These are phyloP conservation scores for Trissolcus basalis DNA, from an alignment of 1,140 invertebrate genomes.

Conservation along the genomic window DNA sequence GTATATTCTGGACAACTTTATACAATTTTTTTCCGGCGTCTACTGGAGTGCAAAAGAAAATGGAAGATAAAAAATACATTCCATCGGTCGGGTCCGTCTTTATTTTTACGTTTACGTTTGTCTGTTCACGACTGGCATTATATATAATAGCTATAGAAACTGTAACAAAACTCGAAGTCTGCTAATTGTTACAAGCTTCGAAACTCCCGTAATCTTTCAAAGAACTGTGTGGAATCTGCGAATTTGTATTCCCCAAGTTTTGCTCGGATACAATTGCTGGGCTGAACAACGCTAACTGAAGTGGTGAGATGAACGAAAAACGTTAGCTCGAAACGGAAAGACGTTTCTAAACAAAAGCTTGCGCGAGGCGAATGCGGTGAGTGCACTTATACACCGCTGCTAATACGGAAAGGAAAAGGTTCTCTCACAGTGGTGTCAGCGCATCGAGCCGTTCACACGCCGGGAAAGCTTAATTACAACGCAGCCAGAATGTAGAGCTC, in stretches of 20 bases:
- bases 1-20: background rate
- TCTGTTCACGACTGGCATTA: too few species aligned
- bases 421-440: constrained; percentile 38
- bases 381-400: constrained; percentile 41
- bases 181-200: constrained; percentile 18
- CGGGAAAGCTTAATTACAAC: constrained; percentile 65
- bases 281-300: constrained; percentile 3
- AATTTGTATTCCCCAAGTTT: constrained; percentile 16
- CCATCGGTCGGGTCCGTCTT: too few species aligned
- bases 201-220: background rate
- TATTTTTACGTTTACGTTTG: too few species aligned
- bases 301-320: constrained; percentile 22
- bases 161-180: background rate
- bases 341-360: constrained; percentile 43
- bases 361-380: constrained; percentile 33
- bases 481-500: constrained; percentile 33
- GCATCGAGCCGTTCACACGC: constrained; percentile 51
- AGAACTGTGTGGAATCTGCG: background rate
- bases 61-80: too few species aligned
- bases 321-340: constrained; percentile 20
- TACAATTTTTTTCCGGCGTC: too few species aligned
- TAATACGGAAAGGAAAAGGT: constrained; percentile 51
- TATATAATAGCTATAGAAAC: background rate
- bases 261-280: background rate
- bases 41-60: too few species aligned